These are phyloP conservation scores for Meandrusa payeni DNA, from an alignment of 2,888 invertebrate genomes.

Conservation along the genomic window DNA sequence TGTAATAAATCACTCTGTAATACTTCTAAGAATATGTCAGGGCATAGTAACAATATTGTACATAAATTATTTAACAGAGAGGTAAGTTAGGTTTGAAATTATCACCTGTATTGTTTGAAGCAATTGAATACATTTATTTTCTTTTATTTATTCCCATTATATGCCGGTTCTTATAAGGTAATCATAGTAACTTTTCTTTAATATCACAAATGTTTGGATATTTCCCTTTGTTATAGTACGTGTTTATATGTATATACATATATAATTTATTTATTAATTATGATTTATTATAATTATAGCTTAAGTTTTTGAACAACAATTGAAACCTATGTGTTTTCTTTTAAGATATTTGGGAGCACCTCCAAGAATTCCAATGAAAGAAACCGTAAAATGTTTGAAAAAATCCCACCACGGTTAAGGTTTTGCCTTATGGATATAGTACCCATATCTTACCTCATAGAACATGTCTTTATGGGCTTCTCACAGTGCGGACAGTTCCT, in stretches of 20 bases:
- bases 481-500: slow-evolving; percentile 97
- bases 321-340: no score
- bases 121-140: slow-evolving; percentile 16
- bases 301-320: no score
- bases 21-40: slow-evolving; percentile 46
- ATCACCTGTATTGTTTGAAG: slow-evolving; percentile 27
- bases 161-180: slow-evolving; percentile 11
- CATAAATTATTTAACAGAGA: slow-evolving; percentile 82
- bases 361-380: slow-evolving; percentile 65
- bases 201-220: no score
- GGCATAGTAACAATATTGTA: slow-evolving; percentile 58
- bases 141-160: slow-evolving; percentile 18
- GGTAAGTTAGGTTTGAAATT: slow-evolving; percentile 61
- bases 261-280: no score
- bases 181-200: background rate
- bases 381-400: slow-evolving; percentile 72
- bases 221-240: background rate
- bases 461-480: slow-evolving; percentile 96
- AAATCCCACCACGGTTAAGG: slow-evolving; percentile 79
- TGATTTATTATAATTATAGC: no score
- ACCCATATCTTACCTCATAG: slow-evolving; percentile 79
- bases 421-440: slow-evolving; percentile 84
- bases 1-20: slow-evolving; percentile 45
- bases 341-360: slow-evolving; percentile 76
- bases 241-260: no score